Evolutionary conservation across 2,888 invertebrate genomes (phyloP), one percentile per base, ranked within the genome.

Genomic region (Bursaphelenchus okinawaensis): DNA sequence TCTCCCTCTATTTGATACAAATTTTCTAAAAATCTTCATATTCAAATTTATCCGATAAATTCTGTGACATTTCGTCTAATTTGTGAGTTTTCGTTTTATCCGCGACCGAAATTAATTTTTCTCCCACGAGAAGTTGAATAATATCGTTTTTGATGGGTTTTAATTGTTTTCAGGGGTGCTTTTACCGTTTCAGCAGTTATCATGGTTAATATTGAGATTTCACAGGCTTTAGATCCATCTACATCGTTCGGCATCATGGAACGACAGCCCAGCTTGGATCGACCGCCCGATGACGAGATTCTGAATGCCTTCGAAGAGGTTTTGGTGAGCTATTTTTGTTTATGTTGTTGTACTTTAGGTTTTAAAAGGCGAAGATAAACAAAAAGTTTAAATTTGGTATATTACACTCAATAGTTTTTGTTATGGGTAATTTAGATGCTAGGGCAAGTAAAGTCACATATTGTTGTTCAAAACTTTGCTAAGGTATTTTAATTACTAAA

Each of bases 261-360:
- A 40, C 40, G 40, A 40, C 40, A 40, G 40, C 40, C 40, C 40
- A 40, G 40, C 40, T 40, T 40, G 40, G 40, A 40, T 40, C 60
- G 60, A 4, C 75, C 75, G 16, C 52, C 65, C 7, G 55, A 68
- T 26, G 75, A 75, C 27, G 73, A 74, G 40, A 64, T 73, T 27
- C 24, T 75, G 4, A 19, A n/a, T 22, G 66, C 52, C 61, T 80
- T 80, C 60, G 80, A 80, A 56, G 75, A 71, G 40, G 78, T 79
- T 55, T 63, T 80, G 63, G 79, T 79, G 24, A 67, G 60, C 22
- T 56, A 23, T 52, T n/a, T n/a, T 40, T 40, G n/a, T n/a, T n/a
- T n/a, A n/a, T n/a, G n/a, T n/a, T n/a, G n/a, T n/a, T n/a, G n/a
- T n/a, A n/a, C n/a, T n/a, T n/a, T n/a, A n/a, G n/a, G n/a, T n/a